Base-by-base conservation (phyloP, 2,113 vertebrate species). In the Mesembrinibis cayennensis region DNA sequence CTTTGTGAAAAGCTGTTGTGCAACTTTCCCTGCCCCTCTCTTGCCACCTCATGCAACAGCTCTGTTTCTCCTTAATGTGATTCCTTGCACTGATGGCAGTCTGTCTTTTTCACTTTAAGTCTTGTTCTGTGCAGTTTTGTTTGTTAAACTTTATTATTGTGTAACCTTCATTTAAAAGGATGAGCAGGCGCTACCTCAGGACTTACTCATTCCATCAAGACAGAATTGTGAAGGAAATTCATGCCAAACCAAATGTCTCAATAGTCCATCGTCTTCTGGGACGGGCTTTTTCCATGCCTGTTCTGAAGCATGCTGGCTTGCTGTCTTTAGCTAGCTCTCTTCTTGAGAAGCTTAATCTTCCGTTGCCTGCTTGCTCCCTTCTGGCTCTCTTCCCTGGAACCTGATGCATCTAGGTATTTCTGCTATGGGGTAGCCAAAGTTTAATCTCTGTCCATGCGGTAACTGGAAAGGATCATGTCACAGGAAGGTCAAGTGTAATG, bases 31-130 rank as follows among this genome's bases (percentile, higher is more conserved):
- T 55, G 29, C 25, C 26, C n/a, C 22, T 62, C 30, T 14, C 21
- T 71, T 72, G 21, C 21, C 23, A 22, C 0, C 0, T 23, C 2
- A 1, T 53, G 11, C 38, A 50, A 45, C n/a, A 61, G 13, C 32
- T 52, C 34, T 45, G 0, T 78, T 87, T 90, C 36, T 66, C 34
- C 26, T 70, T n/a, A n/a, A 29, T 9, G 23, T 6, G 32, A 14
- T 72, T 86, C 10, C 16, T 86, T 80, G 42, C 25, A 10, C 36
- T 73, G 36, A 16, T 29, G 20, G 7, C 40, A 45, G 40, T 34
- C 44, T 25, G 38, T 67, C 29, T 13, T 81, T 89, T 18, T 66
- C 19, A 58, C 10, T 72, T 76, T 25, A 67, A 80, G 22, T 53
- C 30, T 82, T 73, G 12, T 78, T 95, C 49, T 23, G 11, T 49